Evolutionary conservation across 2,888 invertebrate genomes (phyloP), one percentile per base, ranked within the genome.

Genomic region (Drosophila anomalata): DNA sequence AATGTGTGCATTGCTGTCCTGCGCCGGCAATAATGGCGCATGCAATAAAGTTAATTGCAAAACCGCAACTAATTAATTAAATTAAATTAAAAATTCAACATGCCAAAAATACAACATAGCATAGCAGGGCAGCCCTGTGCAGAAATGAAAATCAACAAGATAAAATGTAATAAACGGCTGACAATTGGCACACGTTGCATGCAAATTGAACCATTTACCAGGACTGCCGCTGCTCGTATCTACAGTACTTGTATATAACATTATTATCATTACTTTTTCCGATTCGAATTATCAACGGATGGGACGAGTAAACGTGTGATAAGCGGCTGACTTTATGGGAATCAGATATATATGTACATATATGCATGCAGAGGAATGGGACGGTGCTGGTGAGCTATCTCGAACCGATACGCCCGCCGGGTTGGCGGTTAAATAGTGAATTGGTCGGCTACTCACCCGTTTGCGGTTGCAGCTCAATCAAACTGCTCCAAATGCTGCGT

Each of bases 401-500:
- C 31, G 54, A 63, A 54, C 47, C 46, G 48, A 65, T 65, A 26
- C 20, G 63, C 65, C 65, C 62, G 36, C 44, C 20, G 52, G 36
- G 22, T 8, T 31, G 44, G 7, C 31, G 63, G 63, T 63, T 65
- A 53, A 48, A 59, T 53, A 20, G 66, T 57, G 50, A n/a, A 29
- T 55, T 63, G 31, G 33, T 31, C 17, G 57, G 55, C 20, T 66
- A 90, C 92, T 92, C 90, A 97, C 97, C 95, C 60, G 96, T 96
- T 93, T 97, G 97, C 11, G 98, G 98, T 90, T 98, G 98, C 46
- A 98, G 92, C 84, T 97, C 96, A 76, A 97, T 95, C 77, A 98
- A 94, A 89, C 96, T 95, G 46, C 91, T 92, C 97, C 97, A 98
- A 93, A 98, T 96, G 89, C 95, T 95, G 79, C 95, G 95, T 9